phyloP scores from a whole-genome alignment of 2,113 vertebrate genomes.

The Nothocercus nigrocapillus region DNA sequence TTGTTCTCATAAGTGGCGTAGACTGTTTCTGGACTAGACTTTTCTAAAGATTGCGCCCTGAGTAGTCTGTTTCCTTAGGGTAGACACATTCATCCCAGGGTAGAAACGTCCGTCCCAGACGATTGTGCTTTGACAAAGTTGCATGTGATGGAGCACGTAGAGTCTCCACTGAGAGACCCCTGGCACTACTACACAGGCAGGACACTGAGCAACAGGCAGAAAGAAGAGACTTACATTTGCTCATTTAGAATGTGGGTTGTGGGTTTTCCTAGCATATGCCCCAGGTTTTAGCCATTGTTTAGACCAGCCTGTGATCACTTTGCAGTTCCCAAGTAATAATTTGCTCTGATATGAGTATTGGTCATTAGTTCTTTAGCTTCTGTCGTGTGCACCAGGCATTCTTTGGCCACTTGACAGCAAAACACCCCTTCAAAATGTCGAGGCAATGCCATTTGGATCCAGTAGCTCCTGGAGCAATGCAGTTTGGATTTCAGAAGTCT shows the following conservation, averaged over 20 bases:
- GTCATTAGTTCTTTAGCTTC: not conserved
- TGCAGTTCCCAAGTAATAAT: not conserved
- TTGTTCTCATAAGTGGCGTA: not conserved
- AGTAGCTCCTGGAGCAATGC: not conserved
- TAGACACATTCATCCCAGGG: not conserved
- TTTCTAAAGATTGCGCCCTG: not conserved
- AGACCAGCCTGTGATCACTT: not conserved
- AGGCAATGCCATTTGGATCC: not conserved
- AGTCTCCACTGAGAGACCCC: not conserved
- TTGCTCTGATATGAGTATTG: not conserved
- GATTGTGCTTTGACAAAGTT: not conserved
- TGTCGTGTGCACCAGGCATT: not conserved
- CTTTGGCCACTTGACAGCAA: not conserved
- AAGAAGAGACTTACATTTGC: not conserved
- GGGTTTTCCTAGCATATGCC: not conserved
- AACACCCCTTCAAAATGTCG: not conserved
- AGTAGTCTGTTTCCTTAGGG: not conserved
- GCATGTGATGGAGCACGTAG: not conserved
- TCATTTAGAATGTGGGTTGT: not conserved
- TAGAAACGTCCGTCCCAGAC: not conserved
- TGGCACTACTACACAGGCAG: not conserved
- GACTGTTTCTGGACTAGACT: not conserved
- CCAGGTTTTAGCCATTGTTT: not conserved
- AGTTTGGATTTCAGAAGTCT: not conserved
- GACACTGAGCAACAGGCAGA: not conserved